phyloP scores from a whole-genome alignment of 2,888 invertebrate genomes.

The Carcina quercana region DNA sequence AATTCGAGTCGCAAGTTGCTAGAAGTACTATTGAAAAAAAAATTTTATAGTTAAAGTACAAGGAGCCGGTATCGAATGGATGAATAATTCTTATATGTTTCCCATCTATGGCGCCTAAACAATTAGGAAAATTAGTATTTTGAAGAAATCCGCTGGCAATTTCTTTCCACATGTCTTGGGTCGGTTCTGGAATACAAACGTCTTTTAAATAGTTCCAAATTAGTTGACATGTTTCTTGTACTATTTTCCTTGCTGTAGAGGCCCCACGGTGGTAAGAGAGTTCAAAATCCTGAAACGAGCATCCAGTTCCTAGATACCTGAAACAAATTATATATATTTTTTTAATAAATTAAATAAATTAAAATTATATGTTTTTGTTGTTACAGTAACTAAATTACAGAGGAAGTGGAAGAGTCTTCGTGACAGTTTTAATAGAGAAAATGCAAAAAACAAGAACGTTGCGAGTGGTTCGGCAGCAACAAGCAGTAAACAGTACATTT shows the following conservation, averaged over 20 bases:
- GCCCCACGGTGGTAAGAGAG: not conserved
- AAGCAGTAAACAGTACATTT: conserved; percentile 23
- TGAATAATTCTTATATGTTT: conserved; percentile 11
- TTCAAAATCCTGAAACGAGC: conserved; percentile 1
- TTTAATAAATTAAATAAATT: not conserved
- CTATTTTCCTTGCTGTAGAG: not conserved
- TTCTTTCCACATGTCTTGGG: conserved; percentile 7
- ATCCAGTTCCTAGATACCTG: not conserved
- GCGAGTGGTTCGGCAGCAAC: conserved; percentile 22
- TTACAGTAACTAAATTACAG: conserved; percentile 20
- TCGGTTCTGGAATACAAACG: conserved; percentile 7
- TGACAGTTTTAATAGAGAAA: conserved; percentile 20
- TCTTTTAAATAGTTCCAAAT: conserved; percentile 12
- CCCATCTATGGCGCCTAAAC: conserved; percentile 15
- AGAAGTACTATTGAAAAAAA: conserved; percentile 22
- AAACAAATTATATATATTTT: too few species aligned
- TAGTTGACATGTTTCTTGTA: conserved; percentile 13
- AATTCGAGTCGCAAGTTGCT: conserved; percentile 21
- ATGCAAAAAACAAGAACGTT: conserved; percentile 22
- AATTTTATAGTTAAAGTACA: conserved; percentile 21
- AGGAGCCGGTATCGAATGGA: conserved; percentile 17
- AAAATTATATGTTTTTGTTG: too few species aligned
- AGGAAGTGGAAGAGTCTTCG: conserved; percentile 20
- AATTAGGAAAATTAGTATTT: conserved; percentile 9
- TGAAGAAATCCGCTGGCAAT: not conserved